Evolutionary conservation across 2,113 vertebrate species (phyloP), one percentile per base, ranked within the genome.

Genomic region (Burhinus oedicnemus): DNA sequence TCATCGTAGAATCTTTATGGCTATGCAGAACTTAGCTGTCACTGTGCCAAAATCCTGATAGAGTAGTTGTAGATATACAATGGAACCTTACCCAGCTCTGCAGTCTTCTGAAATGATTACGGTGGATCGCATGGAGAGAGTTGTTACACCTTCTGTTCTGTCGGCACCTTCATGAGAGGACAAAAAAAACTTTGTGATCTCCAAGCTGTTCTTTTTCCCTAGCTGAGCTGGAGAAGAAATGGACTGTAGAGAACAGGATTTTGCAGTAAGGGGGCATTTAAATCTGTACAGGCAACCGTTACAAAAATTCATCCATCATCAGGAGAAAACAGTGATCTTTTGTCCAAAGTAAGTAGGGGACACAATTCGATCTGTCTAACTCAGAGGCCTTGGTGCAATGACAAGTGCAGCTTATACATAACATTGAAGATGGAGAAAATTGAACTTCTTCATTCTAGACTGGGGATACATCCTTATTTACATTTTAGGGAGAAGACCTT

Each of bases 271-370:
- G 8, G 74, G 52, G 7, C 5, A 5, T 49, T 94, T 83, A 61
- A 30, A 95, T 71, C 21, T 83, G 9, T 27, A 36, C 18, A 44
- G 23, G 11, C 27, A 23, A 47, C 2, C 5, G 21, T 38, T 38
- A 2, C 22, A 47, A 15, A 8, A 38, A 44, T 11, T 65, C 82
- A 25, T 0, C 9, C 0, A 0, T 69, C 27, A 11, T 66, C 6
- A 66, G 34, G 76, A 72, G 54, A 22, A 66, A 34, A 45, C 12
- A 27, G 45, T 51, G 57, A 32, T 52, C 7, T 13, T 70, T 78
- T 44, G 65, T 9, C n/a, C 32, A 21, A 16, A 84, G 29, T n/a
- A 55, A 62, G 15, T 9, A 51, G 32, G 17, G 49, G 3, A 20
- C 4, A 2, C 4, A 12, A 3, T 64, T 78, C 11, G 14, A 0